A percentile compares a stretch with the other conserved stretches of the same genome.
Evolutionary conservation across 2,113 vertebrate species (phyloP).

Genomic region (Dromiciops gliroides): DNA sequence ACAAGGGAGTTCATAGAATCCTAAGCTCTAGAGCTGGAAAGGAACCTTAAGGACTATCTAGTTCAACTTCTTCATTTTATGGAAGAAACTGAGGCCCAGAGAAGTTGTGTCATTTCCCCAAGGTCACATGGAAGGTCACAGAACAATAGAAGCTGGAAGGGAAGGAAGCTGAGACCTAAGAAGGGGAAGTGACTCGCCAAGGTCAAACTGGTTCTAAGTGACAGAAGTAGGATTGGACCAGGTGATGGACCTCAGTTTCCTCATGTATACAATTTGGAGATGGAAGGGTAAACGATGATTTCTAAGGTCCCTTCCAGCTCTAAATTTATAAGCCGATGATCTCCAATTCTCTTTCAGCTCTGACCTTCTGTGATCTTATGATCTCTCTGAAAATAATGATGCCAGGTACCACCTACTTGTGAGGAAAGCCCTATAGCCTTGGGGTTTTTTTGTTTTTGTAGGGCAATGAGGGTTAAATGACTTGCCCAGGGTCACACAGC

Average conservation of each 20-base stretch:
- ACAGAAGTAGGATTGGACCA: background rate
- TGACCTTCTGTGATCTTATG: background rate
- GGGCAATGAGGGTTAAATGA: too few relatives aligned
- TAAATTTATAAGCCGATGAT: background rate
- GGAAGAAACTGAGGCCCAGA: background rate
- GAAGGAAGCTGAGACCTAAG: background rate
- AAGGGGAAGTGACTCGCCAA: background rate
- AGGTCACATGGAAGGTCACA: background rate
- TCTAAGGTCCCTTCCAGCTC: background rate
- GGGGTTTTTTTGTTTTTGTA: too few relatives aligned
- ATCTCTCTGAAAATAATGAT: background rate
- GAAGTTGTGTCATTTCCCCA: background rate
- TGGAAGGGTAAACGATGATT: background rate
- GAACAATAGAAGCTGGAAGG: background rate
- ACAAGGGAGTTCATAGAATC: background rate
- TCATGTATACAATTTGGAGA: background rate
- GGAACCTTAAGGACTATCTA: background rate
- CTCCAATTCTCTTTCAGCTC: background rate
- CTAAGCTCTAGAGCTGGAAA: background rate
- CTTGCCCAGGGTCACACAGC: too few relatives aligned
- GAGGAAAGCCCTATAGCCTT: background rate
- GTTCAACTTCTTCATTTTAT: background rate
- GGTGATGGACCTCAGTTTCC: background rate
- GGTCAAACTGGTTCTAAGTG: background rate
- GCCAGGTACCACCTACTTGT: background rate